Evolutionary conservation across 2,888 invertebrate genomes (phyloP), one percentile per base, ranked within the genome.

Genomic region (Phrixothrix hirtus): DNA sequence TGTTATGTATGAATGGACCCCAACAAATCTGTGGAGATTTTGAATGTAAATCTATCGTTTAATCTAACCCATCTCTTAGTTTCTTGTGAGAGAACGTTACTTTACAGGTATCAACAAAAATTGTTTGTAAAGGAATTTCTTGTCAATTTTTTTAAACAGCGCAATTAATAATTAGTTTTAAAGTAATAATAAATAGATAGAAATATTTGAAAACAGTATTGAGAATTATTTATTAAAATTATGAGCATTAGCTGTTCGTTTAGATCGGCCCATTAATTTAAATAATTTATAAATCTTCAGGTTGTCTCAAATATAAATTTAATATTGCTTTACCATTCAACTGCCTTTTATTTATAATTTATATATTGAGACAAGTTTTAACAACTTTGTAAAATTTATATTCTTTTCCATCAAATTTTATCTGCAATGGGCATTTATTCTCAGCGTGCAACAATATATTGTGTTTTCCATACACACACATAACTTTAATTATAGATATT

Each of bases 1-100:
- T 61, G 61, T 64, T 62, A 55, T 61, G 55, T 57, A 61, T 61
- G 59, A 64, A 61, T 61, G 61, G 49, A 54, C 27, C 21, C 16
- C 21, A 38, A n/a, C 16, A 42, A 43, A 37, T 43, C 37, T 43
- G 36, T 13, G 43, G 17, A 25, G 30, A 49, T 21, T 49, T 43
- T 49, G 36, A 49, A 43, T 49, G 42, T 42, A 42, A 42, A 41
- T 48, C 34, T 34, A 17, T 42, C 21, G 32, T 10, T 35, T 42
- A 30, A 42, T 49, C 37, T 6, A 25, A 25, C 9, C 25, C 25
- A 25, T 6, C 9, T 25, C 5, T 6, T 6, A 25, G 6, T 5
- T 11, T 11, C 30, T 30, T 3, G 10, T 12, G 10, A n/a, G 30
- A 25, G 25, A 25, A 25, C 5, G 25, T 7, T 25, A 25, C 7